Base-by-base conservation (phyloP, 2,113 vertebrate genomes). In the Lates calcarifer region DNA sequence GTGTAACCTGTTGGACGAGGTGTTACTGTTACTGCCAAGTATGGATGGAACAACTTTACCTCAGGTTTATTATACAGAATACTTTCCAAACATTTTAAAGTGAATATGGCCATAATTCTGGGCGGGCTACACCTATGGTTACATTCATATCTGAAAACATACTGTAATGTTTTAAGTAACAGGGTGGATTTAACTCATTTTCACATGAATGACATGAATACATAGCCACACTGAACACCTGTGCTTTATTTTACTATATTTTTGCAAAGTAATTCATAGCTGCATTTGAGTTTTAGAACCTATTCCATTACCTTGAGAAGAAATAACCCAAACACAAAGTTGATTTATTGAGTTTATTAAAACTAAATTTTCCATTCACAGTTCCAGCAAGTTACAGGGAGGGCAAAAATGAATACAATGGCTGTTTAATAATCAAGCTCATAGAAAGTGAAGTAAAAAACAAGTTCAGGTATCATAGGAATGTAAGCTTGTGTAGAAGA, bases 281-380 rank as follows among this genome's bases (percentile, higher is more conserved):
- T 8, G 49, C 51, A 1, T 47, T 6, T 26, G 22, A 53, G n/a
- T 53, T 53, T 53, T 53, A 53, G n/a, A 1, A 53, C 11, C 51
- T 24, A n/a, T 13, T 13, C 12, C 22, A 24, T 53, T 24, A 53
- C n/a, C n/a, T 53, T 56, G 13, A 63, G 7, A 61, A 61, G 13
- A 12, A 33, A 43, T 22, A 22, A 67, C 9, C 24, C 4, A 1
- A 29, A 70, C 5, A 28, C 18, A 29, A 29, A 49, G 37, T 26
- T 76, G 26, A 57, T 18, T n/a, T n/a, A n/a, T n/a, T n/a, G n/a
- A n/a, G 28, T 76, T 75, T 81, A 75, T 75, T 81, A 3, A 41
- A 61, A 70, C 56, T 1, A 29, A 2, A 35, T 51, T 3, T n/a
- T 58, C 17, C 31, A 73, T 37, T 6, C 22, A 45, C 26, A 13